Evolutionary conservation across 2,797 vertebrate genomes (phyloP).

Genomic region (Brachymystax lenok): DNA sequence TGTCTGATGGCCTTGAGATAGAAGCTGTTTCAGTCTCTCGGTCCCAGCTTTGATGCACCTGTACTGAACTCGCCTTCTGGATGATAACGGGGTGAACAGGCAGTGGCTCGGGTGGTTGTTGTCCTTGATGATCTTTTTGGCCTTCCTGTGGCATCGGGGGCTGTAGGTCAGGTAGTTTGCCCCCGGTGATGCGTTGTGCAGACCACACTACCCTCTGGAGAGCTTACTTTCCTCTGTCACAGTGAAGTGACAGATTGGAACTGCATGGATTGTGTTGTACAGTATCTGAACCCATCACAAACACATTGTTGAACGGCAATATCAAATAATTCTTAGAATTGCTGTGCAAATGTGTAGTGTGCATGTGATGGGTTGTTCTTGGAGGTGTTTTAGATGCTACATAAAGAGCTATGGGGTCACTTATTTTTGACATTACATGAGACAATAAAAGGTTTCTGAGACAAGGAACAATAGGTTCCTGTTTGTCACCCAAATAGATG

Average conservation of each 20-base stretch:
- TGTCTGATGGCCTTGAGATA: too few relatives aligned
- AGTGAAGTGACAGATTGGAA: background rate
- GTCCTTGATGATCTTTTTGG: too few relatives aligned
- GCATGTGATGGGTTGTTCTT: background rate
- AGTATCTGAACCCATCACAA: background rate
- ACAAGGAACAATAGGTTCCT: conserved; percentile 46
- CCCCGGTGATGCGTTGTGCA: too few relatives aligned
- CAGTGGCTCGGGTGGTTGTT: too few relatives aligned
- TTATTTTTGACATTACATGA: background rate
- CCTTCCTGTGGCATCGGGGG: too few relatives aligned
- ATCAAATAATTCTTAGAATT: background rate
- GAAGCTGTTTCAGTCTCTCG: too few relatives aligned
- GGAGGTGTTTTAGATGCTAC: background rate
- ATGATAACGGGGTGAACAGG: too few relatives aligned
- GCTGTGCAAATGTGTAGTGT: background rate
- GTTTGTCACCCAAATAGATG: conserved; percentile 65
- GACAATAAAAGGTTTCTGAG: background rate
- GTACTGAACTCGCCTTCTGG: too few relatives aligned
- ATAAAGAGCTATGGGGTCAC: background rate
- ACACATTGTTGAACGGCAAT: background rate
- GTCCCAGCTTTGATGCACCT: too few relatives aligned
- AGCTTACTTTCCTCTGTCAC: background rate
- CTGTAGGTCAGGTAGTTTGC: too few relatives aligned
- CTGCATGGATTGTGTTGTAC: background rate
- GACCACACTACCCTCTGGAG: background rate